Base-by-base conservation (phyloP, 2,113 vertebrate genomes). In the Platysternon megacephalum region DNA sequence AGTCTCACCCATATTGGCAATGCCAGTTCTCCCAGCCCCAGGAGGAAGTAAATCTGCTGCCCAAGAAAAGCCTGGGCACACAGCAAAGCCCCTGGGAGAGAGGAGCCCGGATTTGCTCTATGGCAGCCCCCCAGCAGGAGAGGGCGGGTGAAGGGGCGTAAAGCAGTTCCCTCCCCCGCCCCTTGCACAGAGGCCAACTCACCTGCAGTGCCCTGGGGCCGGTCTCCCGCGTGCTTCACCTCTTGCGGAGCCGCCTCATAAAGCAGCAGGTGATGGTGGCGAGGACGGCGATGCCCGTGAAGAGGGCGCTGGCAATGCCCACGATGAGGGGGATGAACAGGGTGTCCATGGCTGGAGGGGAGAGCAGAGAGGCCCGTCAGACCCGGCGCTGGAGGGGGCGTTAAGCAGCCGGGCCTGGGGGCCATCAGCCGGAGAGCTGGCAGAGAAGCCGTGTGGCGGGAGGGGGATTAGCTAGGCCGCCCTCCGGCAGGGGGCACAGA, bases 251-350 rank as follows among this genome's bases (percentile, higher is more conserved):
- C 39, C 98, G 98, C 42, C 97, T 99, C 98, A 99, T 99, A 97
- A 99, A 99, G 98, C 99, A 99, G 91, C 99, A 99, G 80, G 99
- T 99, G 72, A 99, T 99, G 0, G 99, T 91, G 13, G 98, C 97
- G 1, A 99, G 98, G 95, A 99, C 97, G 44, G 98, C 89, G 85
- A 99, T 96, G 2, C 99, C 99, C 2, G 99, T 98, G 53, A 99
- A 98, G 21, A 99, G 97, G 49, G 99, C 99, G 1, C 98, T 98
- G 44, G 98, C 98, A 11, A 98, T 94, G 1, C 99, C 99, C 22
- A 98, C 93, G 22, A 99, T 96, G 93, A 99, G 81, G 4, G 99
- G 99, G 87, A 99, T 97, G 39, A 99, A 96, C 14, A 99, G 98
- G 55, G 99, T 98, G 93, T 99, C 99, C 44, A 97, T 94, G 83